Evolutionary conservation across 2,797 vertebrate genomes (phyloP).

Genomic region (Antennarius maculatus): DNA sequence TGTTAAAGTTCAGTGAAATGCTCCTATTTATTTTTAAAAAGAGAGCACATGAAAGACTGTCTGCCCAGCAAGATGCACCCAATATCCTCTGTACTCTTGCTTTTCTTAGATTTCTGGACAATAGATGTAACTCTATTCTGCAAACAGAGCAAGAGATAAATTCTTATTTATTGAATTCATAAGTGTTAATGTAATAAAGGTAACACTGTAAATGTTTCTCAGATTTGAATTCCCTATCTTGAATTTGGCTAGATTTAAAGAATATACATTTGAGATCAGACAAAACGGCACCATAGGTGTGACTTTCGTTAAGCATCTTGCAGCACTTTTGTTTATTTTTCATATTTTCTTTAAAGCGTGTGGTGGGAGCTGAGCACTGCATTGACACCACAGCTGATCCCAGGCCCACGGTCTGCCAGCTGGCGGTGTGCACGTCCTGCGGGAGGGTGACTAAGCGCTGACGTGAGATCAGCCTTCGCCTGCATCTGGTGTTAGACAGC

Average conservation of each 20-base stretch:
- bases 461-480: conserved; percentile 85
- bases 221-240: conserved; percentile 50
- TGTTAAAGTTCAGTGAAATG: not conserved
- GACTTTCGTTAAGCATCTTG: conserved; percentile 68
- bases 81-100: conserved; percentile 28
- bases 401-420: conserved; percentile 85
- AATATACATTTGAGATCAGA: conserved; percentile 60
- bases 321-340: conserved; percentile 85
- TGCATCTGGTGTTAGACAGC: conserved; percentile 82
- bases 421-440: conserved; percentile 84
- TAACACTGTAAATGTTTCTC: conserved; percentile 49
- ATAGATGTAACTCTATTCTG: conserved; percentile 39
- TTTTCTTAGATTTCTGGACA: conserved; percentile 40
- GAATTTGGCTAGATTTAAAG: conserved; percentile 67
- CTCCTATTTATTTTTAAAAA: conserved; percentile 16
- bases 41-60: conserved; percentile 51
- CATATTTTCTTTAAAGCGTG: conserved; percentile 87
- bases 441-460: conserved; percentile 85
- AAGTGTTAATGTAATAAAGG: conserved; percentile 31
- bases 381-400: conserved; percentile 81
- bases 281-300: conserved; percentile 72
- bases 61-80: conserved; percentile 15
- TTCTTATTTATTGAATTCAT: conserved; percentile 30
- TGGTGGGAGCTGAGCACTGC: conserved; percentile 83
- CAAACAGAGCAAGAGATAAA: conserved; percentile 32